phyloP scores from a whole-genome alignment of 2,888 invertebrate genomes.

The Diachrysia chrysitis region DNA sequence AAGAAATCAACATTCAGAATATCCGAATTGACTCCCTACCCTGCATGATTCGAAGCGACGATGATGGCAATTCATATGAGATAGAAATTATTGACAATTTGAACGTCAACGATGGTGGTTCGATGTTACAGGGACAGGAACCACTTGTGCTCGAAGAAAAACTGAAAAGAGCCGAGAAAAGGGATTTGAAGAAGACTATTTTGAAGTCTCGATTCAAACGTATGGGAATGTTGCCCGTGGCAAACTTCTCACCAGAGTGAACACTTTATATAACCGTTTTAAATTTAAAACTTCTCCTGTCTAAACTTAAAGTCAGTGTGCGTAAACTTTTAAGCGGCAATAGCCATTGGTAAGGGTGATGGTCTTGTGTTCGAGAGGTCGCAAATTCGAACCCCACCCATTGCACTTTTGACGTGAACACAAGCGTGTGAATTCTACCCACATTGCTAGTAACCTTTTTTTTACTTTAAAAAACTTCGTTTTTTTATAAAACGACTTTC shows the following conservation, averaged over 20 bases:
- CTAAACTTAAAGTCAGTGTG: too few relatives aligned
- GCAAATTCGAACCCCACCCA: too few relatives aligned
- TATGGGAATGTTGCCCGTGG: conserved; percentile 69
- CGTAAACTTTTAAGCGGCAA: too few relatives aligned
- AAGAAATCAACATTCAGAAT: conserved; percentile 21
- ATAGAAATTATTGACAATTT: conserved; percentile 66
- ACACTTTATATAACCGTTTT: background rate
- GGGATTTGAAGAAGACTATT: conserved; percentile 61
- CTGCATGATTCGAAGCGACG: conserved; percentile 10
- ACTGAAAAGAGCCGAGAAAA: conserved; percentile 45
- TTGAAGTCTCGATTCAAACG: conserved; percentile 70
- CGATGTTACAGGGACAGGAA: background rate
- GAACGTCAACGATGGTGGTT: background rate
- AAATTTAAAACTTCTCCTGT: too few relatives aligned
- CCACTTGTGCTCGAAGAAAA: conserved; percentile 2
- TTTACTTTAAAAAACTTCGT: too few relatives aligned
- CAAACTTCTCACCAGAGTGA: conserved; percentile 60
- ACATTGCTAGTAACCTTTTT: too few relatives aligned
- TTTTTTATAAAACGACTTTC: too few relatives aligned
- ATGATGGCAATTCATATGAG: conserved; percentile 47
- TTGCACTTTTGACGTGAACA: too few relatives aligned
- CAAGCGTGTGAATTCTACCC: too few relatives aligned
- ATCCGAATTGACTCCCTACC: conserved; percentile 27
- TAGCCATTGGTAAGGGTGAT: too few relatives aligned
- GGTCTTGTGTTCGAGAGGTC: too few relatives aligned